A percentile compares a stretch with the other conserved stretches of the same genome.
Evolutionary conservation across 1,140 invertebrate species (phyloP).

Genomic region (Lamellibrachia luymesi): DNA sequence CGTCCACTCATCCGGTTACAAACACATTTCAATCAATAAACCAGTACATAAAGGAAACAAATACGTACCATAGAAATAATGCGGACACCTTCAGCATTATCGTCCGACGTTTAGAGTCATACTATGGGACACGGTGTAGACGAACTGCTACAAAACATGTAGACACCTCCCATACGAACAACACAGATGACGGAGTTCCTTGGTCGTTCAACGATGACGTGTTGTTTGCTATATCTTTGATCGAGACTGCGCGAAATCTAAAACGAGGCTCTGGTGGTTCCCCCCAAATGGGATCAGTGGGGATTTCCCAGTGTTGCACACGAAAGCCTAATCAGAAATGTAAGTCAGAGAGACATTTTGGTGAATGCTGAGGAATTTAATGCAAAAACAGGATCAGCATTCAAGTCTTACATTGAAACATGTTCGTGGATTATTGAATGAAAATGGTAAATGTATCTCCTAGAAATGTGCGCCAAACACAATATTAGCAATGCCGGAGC

Average conservation of each 20-base stretch:
- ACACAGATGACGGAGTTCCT: not conserved
- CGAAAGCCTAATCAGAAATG: not conserved
- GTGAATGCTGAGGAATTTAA: not conserved
- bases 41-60: not conserved
- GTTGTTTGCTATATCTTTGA: not conserved
- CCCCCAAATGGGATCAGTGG: not conserved
- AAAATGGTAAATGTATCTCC: not conserved
- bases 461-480: too few species aligned
- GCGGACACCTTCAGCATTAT: not conserved
- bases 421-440: not conserved
- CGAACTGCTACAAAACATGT: not conserved
- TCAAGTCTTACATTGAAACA: not conserved
- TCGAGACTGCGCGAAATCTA: not conserved
- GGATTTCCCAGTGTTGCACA: not conserved
- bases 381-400: too few species aligned
- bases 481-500: too few species aligned
- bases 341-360: not conserved
- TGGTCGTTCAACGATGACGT: not conserved
- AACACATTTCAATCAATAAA: not conserved
- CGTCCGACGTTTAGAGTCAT: not conserved
- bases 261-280: not conserved
- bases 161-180: not conserved
- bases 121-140: not conserved
- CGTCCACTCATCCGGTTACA: not conserved
- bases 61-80: not conserved